These are phyloP conservation scores for Cygnus olor DNA, from an alignment of 2,797 vertebrate genomes.

Conservation along the genomic window DNA sequence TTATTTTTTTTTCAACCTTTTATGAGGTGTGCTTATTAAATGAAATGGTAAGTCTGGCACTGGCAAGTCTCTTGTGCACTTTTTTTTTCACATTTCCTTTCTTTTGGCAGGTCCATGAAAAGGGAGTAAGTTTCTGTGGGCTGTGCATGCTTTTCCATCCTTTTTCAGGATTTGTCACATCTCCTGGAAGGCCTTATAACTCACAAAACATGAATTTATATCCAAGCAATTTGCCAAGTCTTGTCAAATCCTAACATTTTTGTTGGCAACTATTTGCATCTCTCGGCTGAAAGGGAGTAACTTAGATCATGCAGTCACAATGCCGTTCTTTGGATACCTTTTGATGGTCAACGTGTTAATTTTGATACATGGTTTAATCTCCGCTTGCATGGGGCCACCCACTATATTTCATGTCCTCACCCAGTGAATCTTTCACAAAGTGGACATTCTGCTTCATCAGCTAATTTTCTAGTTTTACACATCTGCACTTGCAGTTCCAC, in stretches of 20 bases:
- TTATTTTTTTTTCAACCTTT: constrained; percentile 59
- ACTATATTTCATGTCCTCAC: constrained; percentile 7
- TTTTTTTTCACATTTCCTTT: constrained; percentile 66
- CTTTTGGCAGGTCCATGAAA: constrained; percentile 61
- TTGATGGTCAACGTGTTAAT: constrained; percentile 9
- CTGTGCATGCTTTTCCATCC: constrained; percentile 62
- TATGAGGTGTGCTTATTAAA: constrained; percentile 74
- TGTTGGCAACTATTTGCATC: constrained; percentile 64
- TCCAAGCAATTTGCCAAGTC: constrained; percentile 69
- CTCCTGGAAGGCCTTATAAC: constrained; percentile 73
- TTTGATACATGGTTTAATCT: constrained; percentile 56
- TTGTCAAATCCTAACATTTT: constrained; percentile 75
- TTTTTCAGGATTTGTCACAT: constrained; percentile 72
- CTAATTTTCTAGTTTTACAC: constrained; percentile 40
- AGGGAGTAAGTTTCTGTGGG: constrained; percentile 64
- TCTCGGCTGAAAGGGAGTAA: constrained; percentile 64
- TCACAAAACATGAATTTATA: constrained; percentile 73
- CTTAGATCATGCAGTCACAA: constrained; percentile 46
- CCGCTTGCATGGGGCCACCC: not conserved
- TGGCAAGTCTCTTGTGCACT: constrained; percentile 61
- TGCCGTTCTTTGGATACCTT: constrained; percentile 27
- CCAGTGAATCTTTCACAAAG: constrained; percentile 37
- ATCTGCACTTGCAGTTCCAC: not conserved
- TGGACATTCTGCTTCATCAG: constrained; percentile 57
- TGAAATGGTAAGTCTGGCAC: constrained; percentile 69